A percentile compares a stretch with the other conserved stretches of the same genome.
phyloP scores from a whole-genome alignment of 2,797 vertebrate genomes.

The Uromys caudimaculatus region DNA sequence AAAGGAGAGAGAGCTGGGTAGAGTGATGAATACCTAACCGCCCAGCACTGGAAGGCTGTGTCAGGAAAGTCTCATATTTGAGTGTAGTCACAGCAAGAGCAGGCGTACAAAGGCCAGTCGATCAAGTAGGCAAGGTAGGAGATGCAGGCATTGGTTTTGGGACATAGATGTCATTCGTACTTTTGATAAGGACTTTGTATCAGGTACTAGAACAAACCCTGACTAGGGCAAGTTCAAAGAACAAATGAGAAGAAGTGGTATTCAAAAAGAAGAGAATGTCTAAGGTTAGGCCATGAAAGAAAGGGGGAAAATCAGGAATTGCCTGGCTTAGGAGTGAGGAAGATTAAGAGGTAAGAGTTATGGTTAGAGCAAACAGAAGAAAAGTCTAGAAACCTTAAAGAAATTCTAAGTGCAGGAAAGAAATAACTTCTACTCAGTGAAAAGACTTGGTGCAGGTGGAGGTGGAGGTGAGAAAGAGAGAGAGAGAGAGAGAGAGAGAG shows the following conservation, averaged over 20 bases:
- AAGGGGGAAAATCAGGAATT: not conserved
- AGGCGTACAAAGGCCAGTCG: not conserved
- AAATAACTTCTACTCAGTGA: not conserved
- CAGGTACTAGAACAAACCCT: not conserved
- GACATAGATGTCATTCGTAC: not conserved
- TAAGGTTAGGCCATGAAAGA: not conserved
- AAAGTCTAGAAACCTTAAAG: not conserved
- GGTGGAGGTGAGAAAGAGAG: no score
- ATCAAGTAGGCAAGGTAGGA: not conserved
- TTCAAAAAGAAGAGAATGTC: not conserved
- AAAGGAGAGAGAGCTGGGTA: not conserved
- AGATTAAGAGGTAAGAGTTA: not conserved
- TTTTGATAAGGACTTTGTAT: conserved; percentile 28
- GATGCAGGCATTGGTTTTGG: not conserved
- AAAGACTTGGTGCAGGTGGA: not conserved
- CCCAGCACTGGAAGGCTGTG: not conserved
- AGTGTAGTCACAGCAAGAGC: not conserved
- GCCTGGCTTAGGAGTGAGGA: not conserved
- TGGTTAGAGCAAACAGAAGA: not conserved
- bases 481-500: not conserved
- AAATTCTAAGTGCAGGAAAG: not conserved
- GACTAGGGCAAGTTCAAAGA: not conserved
- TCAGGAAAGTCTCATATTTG: not conserved
- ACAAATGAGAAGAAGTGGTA: not conserved
- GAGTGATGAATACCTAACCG: not conserved